Conservation (phyloP, 2,888 invertebrate species). For the Agriopis aurantiaria region DNA sequence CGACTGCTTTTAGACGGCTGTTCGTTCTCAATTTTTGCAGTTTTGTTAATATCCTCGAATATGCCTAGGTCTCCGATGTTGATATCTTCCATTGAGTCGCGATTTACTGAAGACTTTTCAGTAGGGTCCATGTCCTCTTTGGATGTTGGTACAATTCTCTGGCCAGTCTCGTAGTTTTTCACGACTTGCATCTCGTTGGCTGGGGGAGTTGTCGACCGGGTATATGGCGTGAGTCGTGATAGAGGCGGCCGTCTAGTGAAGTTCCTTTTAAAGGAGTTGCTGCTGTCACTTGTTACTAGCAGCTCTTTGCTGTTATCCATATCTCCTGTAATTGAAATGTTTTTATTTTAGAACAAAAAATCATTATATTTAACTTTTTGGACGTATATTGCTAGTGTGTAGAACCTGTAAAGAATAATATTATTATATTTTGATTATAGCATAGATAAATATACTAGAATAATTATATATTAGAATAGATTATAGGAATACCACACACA, state of each 20-base stretch:
- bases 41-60: slow-evolving; percentile 63
- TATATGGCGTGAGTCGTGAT: slow-evolving; percentile 71
- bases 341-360: neutral
- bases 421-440: no score
- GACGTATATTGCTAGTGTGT: no score
- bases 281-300: slow-evolving; percentile 86
- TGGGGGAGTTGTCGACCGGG: slow-evolving; percentile 35
- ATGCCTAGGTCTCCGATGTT: slow-evolving; percentile 66
- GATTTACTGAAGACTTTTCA: slow-evolving; percentile 36
- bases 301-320: slow-evolving; percentile 87
- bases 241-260: slow-evolving; percentile 72
- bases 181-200: slow-evolving; percentile 20
- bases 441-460: no score
- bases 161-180: slow-evolving; percentile 22
- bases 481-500: no score
- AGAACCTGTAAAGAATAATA: no score
- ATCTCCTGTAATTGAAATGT: slow-evolving; percentile 70
- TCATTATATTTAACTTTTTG: no score
- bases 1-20: slow-evolving; percentile 4
- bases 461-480: no score
- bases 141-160: slow-evolving; percentile 26
- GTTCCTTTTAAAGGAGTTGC: slow-evolving; percentile 68
- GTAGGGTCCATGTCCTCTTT: slow-evolving; percentile 38
- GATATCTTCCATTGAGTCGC: slow-evolving; percentile 58
- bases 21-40: slow-evolving; percentile 36